Percentiles rank a stretch among this genome's conserved stretches.
These are phyloP conservation scores for Siniperca scherzeri DNA, from an alignment of 2,797 vertebrate genomes.

Conservation along the genomic window DNA sequence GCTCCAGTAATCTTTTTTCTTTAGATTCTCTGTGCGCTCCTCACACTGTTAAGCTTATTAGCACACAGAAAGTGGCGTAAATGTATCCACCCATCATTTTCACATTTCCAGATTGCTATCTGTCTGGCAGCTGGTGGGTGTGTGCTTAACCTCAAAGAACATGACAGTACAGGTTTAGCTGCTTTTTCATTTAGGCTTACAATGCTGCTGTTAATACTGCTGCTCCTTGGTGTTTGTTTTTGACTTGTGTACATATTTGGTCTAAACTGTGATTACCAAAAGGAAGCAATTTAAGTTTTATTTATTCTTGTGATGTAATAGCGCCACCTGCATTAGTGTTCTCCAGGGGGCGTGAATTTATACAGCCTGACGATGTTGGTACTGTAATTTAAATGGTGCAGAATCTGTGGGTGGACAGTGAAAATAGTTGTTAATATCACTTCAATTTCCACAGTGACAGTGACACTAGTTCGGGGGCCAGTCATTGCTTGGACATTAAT, in stretches of 20 bases:
- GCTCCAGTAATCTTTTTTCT: slow-evolving; percentile 40
- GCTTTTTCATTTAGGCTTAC: not conserved
- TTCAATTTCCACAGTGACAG: not conserved
- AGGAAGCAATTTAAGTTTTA: not conserved
- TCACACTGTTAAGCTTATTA: slow-evolving; percentile 1
- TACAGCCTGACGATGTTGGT: not conserved
- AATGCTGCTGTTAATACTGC: not conserved
- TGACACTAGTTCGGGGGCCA: not conserved
- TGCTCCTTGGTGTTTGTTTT: not conserved
- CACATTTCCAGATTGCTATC: slow-evolving; percentile 29
- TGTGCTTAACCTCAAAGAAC: slow-evolving; percentile 16
- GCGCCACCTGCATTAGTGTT: not conserved
- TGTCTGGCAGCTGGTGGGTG: slow-evolving; percentile 7
- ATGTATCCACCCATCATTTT: slow-evolving; percentile 33
- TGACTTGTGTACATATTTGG: not conserved
- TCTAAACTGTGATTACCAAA: not conserved
- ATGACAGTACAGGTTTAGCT: slow-evolving; percentile 24
- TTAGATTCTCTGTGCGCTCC: not conserved
- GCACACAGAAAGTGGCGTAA: slow-evolving; percentile 10
- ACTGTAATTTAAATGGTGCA: not conserved
- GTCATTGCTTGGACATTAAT: not conserved
- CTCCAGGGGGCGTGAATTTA: not conserved
- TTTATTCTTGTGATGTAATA: too few relatives aligned
- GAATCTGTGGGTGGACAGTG: not conserved
- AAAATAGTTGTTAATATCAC: not conserved